Percentiles rank a stretch among this genome's conserved stretches.
Evolutionary conservation across 2,888 invertebrate species (phyloP).

Genomic region (Mythimna loreyi): DNA sequence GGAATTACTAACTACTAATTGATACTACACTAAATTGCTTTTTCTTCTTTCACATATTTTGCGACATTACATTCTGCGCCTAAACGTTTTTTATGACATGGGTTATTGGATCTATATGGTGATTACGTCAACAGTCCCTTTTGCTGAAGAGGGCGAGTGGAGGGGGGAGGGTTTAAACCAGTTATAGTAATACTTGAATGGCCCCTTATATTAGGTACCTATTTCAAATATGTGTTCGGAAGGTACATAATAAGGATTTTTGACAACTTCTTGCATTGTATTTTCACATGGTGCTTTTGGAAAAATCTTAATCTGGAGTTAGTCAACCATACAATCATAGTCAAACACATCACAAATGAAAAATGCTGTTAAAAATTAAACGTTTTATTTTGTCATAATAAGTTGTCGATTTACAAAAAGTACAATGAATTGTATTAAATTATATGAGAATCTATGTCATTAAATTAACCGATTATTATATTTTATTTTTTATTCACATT

Average conservation of each 20-base stretch:
- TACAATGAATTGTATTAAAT: slow-evolving; percentile 45
- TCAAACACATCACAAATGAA: slow-evolving; percentile 7
- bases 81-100: no score
- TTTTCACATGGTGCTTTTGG: slow-evolving; percentile 41
- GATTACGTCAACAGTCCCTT: no score
- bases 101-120: no score
- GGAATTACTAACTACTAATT: no score
- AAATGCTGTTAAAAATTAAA: slow-evolving; percentile 14
- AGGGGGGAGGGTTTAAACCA: no score
- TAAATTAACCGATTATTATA: slow-evolving; percentile 56
- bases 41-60: no score
- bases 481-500: slow-evolving; percentile 41
- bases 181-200: no score
- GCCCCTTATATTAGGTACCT: no score
- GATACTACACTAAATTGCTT: no score
- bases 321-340: slow-evolving; percentile 1
- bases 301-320: neutral
- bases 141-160: no score
- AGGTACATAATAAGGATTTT: neutral
- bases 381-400: slow-evolving; percentile 34
- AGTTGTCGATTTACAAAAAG: slow-evolving; percentile 40
- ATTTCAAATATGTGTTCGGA: neutral
- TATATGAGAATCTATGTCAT: slow-evolving; percentile 55
- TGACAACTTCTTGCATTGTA: slow-evolving; percentile 6
- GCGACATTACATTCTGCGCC: no score